A percentile compares a stretch with the other conserved stretches of the same genome.
Evolutionary conservation across 1,140 invertebrate species (phyloP).

Genomic region (Atta colombica): DNA sequence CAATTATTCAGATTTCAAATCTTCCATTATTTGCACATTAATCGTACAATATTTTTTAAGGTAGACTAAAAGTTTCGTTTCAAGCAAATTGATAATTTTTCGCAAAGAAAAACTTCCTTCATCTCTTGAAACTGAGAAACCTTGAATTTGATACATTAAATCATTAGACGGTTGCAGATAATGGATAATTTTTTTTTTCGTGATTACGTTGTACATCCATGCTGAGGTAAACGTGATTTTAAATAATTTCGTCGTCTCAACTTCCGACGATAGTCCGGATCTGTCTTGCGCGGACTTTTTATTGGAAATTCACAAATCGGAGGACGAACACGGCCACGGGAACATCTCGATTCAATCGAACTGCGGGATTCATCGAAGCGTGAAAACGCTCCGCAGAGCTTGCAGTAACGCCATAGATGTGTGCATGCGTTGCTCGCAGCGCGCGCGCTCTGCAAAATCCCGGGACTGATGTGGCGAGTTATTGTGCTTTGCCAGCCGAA

Average conservation of each 20-base stretch:
- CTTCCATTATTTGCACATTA: neutral
- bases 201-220: neutral
- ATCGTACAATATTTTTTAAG: neutral
- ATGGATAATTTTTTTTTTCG: constrained; percentile 19
- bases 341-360: constrained; percentile 71
- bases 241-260: constrained; percentile 10
- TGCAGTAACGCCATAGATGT: constrained; percentile 48
- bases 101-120: neutral
- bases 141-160: neutral
- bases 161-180: neutral
- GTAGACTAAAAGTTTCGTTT: neutral
- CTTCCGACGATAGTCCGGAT: neutral
- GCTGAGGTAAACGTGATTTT: neutral
- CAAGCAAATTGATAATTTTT: constrained; percentile 11
- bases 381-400: constrained; percentile 69
- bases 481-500: constrained; percentile 71
- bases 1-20: constrained; percentile 22
- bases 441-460: constrained; percentile 63
- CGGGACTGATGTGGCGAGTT: constrained; percentile 70
- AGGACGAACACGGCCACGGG: constrained; percentile 36
- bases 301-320: constrained; percentile 46
- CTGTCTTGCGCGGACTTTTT: constrained; percentile 34
- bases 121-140: neutral
- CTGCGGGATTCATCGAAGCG: constrained; percentile 57
- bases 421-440: constrained; percentile 54